Evolutionary conservation across 1,140 invertebrate species (phyloP), one percentile per base, ranked within the genome.

Genomic region (Bombus vancouverensis): DNA sequence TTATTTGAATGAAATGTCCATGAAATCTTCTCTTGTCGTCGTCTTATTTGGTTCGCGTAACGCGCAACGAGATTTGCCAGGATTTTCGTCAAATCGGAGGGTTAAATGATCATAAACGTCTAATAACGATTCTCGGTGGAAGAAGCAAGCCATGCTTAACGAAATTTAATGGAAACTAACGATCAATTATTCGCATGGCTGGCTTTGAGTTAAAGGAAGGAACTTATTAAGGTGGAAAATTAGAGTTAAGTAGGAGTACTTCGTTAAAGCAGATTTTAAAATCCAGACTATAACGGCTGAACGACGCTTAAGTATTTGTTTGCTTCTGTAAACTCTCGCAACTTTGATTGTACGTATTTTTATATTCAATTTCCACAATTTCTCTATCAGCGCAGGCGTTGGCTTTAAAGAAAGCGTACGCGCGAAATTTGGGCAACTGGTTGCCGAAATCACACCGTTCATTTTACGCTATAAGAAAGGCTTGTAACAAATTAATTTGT

Each of bases 151-250:
- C 71, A 65, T 39, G 15, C 74, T 71, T 39, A 84, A 79, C 57
- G 66, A 79, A 39, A 62, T 62, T 77, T 72, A 84, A 70, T 84
- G 42, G 75, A 79, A 71, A 59, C 22, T 57, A 42, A 78, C 37
- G 44, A 57, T 62, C 76, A 47, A 80, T 79, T 84, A 84, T 44
- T 47, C 75, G 83, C 66, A 79, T 62, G 76, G 83, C 28, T 72
- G 83, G 34, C 39, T 62, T 22, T 12, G 37, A 47, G 59, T 39
- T 8, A 44, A 62, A 37, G 76, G 68, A 71, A 47, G 76, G 32
- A 79, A 84, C 57, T 68, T 79, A n/a, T 71, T 79, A 84, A 79
- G 9, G 42, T 47, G 25, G 47, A 32, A 62, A 47, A 62, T 72
- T 62, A 53, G 15, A 42, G 22, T 70, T 34, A 57, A 83, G n/a